Conservation (phyloP, 2,888 invertebrate genomes). For the Meandrusa payeni region DNA sequence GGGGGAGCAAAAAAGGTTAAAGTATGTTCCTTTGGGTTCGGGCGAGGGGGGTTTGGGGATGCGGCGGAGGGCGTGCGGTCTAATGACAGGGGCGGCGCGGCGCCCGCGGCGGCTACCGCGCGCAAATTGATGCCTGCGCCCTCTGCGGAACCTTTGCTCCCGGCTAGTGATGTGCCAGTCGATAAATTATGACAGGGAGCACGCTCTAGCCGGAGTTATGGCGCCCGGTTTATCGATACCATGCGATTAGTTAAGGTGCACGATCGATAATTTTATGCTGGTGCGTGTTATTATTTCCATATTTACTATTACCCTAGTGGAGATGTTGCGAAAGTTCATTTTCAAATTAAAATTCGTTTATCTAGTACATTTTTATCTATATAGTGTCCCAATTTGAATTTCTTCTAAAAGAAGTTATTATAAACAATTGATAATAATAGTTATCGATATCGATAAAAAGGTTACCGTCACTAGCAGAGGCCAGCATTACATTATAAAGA, state of each 20-base stretch:
- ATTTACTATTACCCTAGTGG: too few relatives aligned
- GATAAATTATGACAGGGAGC: conserved; percentile 68
- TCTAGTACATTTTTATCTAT: too few relatives aligned
- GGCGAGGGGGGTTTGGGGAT: conserved; percentile 28
- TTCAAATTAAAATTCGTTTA: too few relatives aligned
- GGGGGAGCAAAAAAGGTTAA: conserved; percentile 79
- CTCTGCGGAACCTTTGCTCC: conserved; percentile 76
- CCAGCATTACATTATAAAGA: conserved; percentile 71
- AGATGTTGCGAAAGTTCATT: too few relatives aligned
- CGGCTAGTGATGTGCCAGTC: conserved; percentile 73
- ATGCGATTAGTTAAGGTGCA: conserved; percentile 7
- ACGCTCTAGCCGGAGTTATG: conserved; percentile 39
- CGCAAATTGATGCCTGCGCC: conserved; percentile 79
- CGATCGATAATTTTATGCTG: conserved; percentile 8
- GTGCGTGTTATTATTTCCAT: background rate
- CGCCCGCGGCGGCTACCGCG: conserved; percentile 78
- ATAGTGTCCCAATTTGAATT: too few relatives aligned
- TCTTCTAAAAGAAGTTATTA: too few relatives aligned
- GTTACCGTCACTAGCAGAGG: conserved; percentile 64
- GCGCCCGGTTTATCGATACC: conserved; percentile 19
- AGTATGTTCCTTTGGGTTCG: conserved; percentile 59
- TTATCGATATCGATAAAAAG: conserved; percentile 36
- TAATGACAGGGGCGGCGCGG: conserved; percentile 79
- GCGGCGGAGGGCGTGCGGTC: conserved; percentile 46
- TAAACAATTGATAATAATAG: conserved; percentile 60